Conservation (phyloP, 2,888 invertebrate genomes). For the Girardia tigrina region DNA sequence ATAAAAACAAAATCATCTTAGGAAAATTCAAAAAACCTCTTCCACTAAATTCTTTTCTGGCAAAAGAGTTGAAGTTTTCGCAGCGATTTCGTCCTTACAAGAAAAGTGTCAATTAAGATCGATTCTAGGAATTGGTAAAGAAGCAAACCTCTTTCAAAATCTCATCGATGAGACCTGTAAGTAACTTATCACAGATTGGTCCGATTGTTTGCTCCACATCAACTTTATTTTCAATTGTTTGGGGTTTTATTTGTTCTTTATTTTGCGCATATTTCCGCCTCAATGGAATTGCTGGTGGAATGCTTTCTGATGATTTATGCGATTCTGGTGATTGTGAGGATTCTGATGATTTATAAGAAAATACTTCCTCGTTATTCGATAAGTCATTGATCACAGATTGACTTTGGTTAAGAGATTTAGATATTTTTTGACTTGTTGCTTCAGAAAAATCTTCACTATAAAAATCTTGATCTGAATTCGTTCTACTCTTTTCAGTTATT, state of each 20-base stretch:
- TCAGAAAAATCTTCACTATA: slow-evolving; percentile 19
- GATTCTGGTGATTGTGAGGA: not conserved
- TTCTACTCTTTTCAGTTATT: not conserved
- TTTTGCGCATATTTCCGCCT: not conserved
- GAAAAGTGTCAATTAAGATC: not conserved
- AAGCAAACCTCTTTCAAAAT: not conserved
- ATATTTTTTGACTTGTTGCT: not conserved
- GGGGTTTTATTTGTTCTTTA: not conserved
- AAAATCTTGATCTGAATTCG: not conserved
- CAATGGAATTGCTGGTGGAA: not conserved
- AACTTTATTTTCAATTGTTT: not conserved
- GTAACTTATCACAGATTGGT: not conserved
- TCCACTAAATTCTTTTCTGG: too few relatives aligned
- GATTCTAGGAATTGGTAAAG: not conserved
- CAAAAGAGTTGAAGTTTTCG: too few relatives aligned
- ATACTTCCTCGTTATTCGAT: not conserved
- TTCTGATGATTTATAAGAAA: not conserved
- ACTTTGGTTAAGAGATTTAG: not conserved
- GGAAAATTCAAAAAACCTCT: not conserved
- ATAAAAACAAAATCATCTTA: not conserved
- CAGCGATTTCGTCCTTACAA: too few relatives aligned
- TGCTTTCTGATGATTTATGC: not conserved
- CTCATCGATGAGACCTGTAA: not conserved
- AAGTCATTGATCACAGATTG: not conserved
- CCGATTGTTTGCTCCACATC: not conserved